phyloP scores from a whole-genome alignment of 2,888 invertebrate species.

The Hedya salicella region DNA sequence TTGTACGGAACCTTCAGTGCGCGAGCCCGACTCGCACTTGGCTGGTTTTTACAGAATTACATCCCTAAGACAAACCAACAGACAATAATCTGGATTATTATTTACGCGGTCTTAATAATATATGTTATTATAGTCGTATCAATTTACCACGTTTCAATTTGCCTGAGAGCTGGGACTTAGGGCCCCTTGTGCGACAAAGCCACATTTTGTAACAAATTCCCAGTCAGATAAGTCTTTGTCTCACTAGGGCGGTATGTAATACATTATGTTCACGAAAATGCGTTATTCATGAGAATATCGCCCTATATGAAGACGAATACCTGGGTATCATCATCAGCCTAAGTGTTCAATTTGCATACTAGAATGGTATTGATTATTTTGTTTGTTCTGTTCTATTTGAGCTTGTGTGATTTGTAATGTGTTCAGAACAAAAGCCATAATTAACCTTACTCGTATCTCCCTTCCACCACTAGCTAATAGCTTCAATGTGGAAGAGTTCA shows the following conservation, averaged over 20 bases:
- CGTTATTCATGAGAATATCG: conserved; percentile 39
- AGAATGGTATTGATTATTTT: conserved; percentile 36
- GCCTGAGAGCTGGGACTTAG: conserved; percentile 64
- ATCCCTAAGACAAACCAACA: background rate
- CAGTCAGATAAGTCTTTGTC: background rate
- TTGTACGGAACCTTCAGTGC: no score
- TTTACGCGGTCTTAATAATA: conserved; percentile 48
- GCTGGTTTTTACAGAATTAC: background rate
- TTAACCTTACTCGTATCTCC: no score
- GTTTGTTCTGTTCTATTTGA: conserved; percentile 12
- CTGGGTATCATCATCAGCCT: conserved; percentile 32
- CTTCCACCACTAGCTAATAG: no score
- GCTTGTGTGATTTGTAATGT: conserved; percentile 4
- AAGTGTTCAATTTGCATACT: conserved; percentile 42
- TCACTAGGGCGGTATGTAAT: conserved; percentile 42
- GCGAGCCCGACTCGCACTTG: no score
- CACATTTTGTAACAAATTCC: background rate
- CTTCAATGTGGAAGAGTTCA: no score
- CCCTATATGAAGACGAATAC: conserved; percentile 39
- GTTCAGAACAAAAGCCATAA: background rate
- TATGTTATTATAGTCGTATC: conserved; percentile 49
- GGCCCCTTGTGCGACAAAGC: conserved; percentile 26
- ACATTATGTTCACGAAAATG: conserved; percentile 44
- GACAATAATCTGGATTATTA: conserved; percentile 50
- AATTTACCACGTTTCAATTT: conserved; percentile 67